A percentile compares a stretch with the other conserved stretches of the same genome.
Evolutionary conservation across 1,140 invertebrate genomes (phyloP).

Genomic region (Diachasma alloeum): DNA sequence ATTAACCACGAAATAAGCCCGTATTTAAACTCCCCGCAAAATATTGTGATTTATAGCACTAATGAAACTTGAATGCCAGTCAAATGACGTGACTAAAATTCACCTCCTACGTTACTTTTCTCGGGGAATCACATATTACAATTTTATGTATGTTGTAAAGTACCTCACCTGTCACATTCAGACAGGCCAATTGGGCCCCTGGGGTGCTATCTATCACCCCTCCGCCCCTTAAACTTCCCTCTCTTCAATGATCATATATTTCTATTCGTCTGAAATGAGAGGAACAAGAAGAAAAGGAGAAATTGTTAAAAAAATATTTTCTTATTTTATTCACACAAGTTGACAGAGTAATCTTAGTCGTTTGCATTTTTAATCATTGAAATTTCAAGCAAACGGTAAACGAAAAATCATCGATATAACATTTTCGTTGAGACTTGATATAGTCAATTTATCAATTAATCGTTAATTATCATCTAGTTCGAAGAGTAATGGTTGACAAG

Average conservation of each 20-base stretch:
- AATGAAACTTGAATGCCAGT: not conserved
- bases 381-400: not conserved
- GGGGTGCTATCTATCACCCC: conserved; percentile 11
- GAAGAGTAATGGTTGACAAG: not conserved
- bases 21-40: conserved; percentile 14
- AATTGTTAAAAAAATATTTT: conserved; percentile 30
- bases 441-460: not conserved
- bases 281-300: not conserved
- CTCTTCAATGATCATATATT: not conserved
- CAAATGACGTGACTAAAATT: conserved; percentile 13
- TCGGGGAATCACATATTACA: not conserved
- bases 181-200: conserved; percentile 15
- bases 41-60: conserved; percentile 18
- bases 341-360: conserved; percentile 3
- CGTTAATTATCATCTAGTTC: not conserved
- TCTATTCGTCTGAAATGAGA: not conserved
- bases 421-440: not conserved
- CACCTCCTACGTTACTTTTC: not conserved
- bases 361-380: not conserved
- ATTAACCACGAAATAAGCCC: not conserved
- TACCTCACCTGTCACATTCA: not conserved
- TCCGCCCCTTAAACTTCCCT: not conserved
- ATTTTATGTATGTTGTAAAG: conserved; percentile 10
- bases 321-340: conserved; percentile 29
- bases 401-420: not conserved